phyloP scores from a whole-genome alignment of 2,113 vertebrate species.

The Leuciscus idus region DNA sequence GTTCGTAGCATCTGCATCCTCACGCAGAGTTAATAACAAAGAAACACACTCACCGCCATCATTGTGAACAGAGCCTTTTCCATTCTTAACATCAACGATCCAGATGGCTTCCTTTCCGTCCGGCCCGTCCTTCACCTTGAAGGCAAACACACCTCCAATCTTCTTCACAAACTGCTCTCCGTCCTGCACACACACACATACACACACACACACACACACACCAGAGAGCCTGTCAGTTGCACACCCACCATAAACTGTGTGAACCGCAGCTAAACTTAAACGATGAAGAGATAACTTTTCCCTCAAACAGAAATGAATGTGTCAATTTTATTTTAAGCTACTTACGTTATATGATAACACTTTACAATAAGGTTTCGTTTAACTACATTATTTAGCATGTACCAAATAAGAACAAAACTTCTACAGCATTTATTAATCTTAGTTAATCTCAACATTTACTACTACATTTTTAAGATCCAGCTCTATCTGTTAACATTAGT shows the following conservation, averaged over 20 bases:
- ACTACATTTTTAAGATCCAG: too few relatives aligned
- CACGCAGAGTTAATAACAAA: background rate
- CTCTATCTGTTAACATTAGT: too few relatives aligned
- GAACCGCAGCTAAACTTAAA: background rate
- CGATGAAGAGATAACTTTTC: background rate
- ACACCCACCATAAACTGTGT: background rate
- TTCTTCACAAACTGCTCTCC: constrained; percentile 94
- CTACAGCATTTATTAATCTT: too few relatives aligned
- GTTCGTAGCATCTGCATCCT: background rate
- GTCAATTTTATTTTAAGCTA: background rate
- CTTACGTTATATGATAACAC: background rate
- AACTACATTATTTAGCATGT: too few relatives aligned
- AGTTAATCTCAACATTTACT: too few relatives aligned
- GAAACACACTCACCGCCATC: constrained; percentile 80
- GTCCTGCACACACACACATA: constrained; percentile 75
- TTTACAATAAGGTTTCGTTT: too few relatives aligned
- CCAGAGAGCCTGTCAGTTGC: background rate
- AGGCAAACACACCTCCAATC: constrained; percentile 94
- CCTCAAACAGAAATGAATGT: background rate
- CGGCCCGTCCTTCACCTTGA: constrained; percentile 93
- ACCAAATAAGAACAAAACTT: too few relatives aligned
- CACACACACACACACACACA: constrained; percentile 7
- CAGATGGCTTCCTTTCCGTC: constrained; percentile 88
- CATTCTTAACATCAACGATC: constrained; percentile 95
- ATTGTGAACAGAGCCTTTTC: constrained; percentile 84